Evolutionary conservation across 2,888 invertebrate genomes (phyloP).

Genomic region (Spisula solida): DNA sequence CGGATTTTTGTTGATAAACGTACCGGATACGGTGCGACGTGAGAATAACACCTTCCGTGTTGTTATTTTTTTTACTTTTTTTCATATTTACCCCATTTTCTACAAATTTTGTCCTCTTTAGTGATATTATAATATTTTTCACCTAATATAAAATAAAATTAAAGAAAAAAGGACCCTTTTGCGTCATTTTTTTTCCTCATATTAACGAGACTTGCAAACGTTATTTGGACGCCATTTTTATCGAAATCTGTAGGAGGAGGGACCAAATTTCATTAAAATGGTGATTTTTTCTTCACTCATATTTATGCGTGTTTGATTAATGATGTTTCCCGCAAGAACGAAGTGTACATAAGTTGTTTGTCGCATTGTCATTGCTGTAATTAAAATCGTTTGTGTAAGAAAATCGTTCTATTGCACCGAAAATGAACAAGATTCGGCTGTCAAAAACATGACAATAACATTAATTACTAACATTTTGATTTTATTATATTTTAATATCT

Average conservation of each 20-base stretch:
- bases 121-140: neutral
- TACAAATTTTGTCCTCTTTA: no score
- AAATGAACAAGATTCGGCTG: neutral
- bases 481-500: no score
- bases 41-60: neutral
- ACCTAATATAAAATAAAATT: neutral
- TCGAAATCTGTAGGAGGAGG: constrained; percentile 64
- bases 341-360: neutral
- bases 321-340: neutral
- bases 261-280: constrained; percentile 61
- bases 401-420: neutral
- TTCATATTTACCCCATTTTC: no score
- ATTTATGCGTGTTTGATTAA: neutral
- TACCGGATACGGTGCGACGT: constrained; percentile 36
- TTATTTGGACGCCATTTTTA: constrained; percentile 64
- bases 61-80: neutral
- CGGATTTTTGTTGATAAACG: constrained; percentile 32
- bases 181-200: neutral
- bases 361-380: neutral
- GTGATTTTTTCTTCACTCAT: constrained; percentile 39
- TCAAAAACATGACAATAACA: constrained; percentile 17
- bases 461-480: neutral
- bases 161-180: neutral
- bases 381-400: neutral
- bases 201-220: constrained; percentile 45